A percentile compares a stretch with the other conserved stretches of the same genome.
Conservation (phyloP, 1,140 invertebrate genomes). For the Spodoptera litura region DNA sequence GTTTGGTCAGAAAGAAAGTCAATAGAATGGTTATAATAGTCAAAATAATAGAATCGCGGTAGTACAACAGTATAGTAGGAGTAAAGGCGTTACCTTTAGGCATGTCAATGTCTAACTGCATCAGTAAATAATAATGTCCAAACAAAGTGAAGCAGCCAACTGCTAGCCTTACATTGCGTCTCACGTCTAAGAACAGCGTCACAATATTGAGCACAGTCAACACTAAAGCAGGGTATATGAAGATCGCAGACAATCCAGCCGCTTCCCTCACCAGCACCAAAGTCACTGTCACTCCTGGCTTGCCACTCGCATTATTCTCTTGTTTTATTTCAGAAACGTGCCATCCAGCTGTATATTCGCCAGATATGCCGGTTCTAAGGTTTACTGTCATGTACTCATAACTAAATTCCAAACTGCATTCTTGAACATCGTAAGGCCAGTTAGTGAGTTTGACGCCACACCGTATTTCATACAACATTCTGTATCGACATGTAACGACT, state of each 20-base stretch:
- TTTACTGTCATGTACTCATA: background rate
- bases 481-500: background rate
- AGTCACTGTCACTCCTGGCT: background rate
- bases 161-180: background rate
- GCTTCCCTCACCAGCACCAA: background rate
- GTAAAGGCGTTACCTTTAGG: background rate
- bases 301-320: too few relatives aligned
- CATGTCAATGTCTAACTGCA: background rate
- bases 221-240: background rate
- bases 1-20: background rate
- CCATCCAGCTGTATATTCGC: background rate
- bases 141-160: background rate
- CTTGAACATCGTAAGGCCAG: constrained; percentile 7
- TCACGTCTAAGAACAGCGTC: background rate
- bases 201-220: constrained; percentile 9
- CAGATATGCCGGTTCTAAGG: too few relatives aligned
- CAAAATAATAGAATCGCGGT: constrained; percentile 5
- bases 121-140: constrained; percentile 9
- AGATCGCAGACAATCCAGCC: background rate
- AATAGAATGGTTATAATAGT: background rate
- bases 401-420: background rate
- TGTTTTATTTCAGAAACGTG: background rate
- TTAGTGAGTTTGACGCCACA: constrained; percentile 8
- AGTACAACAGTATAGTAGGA: constrained; percentile 1
- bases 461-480: background rate